Base-by-base conservation (phyloP, 1,140 invertebrate genomes). In the Papilio aristodemus region DNA sequence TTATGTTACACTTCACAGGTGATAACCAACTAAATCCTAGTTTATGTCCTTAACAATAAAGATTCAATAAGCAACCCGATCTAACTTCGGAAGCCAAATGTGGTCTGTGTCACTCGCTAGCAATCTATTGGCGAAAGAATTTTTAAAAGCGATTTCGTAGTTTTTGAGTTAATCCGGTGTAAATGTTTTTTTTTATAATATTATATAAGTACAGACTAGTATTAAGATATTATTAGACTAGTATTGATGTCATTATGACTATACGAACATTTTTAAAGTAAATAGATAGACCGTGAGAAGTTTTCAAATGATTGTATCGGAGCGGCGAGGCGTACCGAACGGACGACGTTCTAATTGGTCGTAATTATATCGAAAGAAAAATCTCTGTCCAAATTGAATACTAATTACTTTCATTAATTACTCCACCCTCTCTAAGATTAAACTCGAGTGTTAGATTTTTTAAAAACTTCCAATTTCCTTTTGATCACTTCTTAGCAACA, bases 281-380 rank as follows among this genome's bases (percentile, higher is more conserved):
- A 66, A 67, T 78, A 81, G 46, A 79, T 75, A 75, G 67, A 74
- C 68, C 84, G 82, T 87, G 84, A 82, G 83, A 80, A 76, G 70
- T 66, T 69, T 67, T 73, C 81, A 79, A 77, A 81, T 78, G 72
- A 73, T 73, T 60, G 70, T 72, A 75, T 78, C 76, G 70, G 67
- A 59, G 36, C 72, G 78, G 67, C 76, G 71, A 71, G 81, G 73
- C 83, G 75, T 78, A 76, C 68, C 71, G 41, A 59, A 72, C n/a
- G 67, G 75, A 76, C 71, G 62, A 71, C 54, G 68, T 57, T 72
- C 77, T 84, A 83, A 88, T 88, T 84, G 76, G 67, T 81, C 75
- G 77, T 83, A 81, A 85, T 82, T 82, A 83, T 77, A 75, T 77
- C 67, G 37, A 59, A 60, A 71, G 71, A 71, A 76, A 77, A 73